Evolutionary conservation across 2,888 invertebrate species (phyloP), one percentile per base, ranked within the genome.

Genomic region (Stictocephala bisonia): DNA sequence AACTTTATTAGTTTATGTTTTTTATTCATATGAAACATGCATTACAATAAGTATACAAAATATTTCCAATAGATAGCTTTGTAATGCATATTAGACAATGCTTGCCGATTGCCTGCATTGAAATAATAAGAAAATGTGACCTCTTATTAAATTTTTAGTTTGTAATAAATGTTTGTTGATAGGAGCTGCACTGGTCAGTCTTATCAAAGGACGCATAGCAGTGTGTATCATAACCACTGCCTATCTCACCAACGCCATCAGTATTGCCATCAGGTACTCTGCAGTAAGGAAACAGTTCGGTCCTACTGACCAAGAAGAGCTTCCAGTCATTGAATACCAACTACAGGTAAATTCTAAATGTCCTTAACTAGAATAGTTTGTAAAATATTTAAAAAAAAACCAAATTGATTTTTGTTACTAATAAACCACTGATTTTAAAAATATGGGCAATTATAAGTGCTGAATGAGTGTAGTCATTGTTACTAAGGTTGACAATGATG

Each of bases 271-370:
- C 18, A 86, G 97, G 15, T 97, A 97, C 84, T 93, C 95, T 0
- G 95, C 91, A 0, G 92, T 92, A 0, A 87, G 97, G 75, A 89
- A 88, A 79, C 98, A 98, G 86, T 98, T 97, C 83, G 91, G 94
- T 0, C 88, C 89, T 2, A 86, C 87, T 11, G 83, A 85, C 1
- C 82, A 85, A 4, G 88, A 88, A 70, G 97, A 98, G 83, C 87
- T 90, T 75, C 91, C 97, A 0, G 92, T 98, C 0, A 84, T 98
- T 78, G 96, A 97, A 82, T 98, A 98, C 83, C 97, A 96, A 83
- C 89, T 94, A 48, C 95, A 95, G 85, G 92, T 91, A 83, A 84
- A 84, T 80, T 35, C 35, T 31, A 31, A 11, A 9, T 31, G 35
- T 31, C 7, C 6, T 31, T 31, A 6, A 11, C 7, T 31, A 11